phyloP scores from a whole-genome alignment of 2,113 vertebrate species.

The Ploceus nigricollis region DNA sequence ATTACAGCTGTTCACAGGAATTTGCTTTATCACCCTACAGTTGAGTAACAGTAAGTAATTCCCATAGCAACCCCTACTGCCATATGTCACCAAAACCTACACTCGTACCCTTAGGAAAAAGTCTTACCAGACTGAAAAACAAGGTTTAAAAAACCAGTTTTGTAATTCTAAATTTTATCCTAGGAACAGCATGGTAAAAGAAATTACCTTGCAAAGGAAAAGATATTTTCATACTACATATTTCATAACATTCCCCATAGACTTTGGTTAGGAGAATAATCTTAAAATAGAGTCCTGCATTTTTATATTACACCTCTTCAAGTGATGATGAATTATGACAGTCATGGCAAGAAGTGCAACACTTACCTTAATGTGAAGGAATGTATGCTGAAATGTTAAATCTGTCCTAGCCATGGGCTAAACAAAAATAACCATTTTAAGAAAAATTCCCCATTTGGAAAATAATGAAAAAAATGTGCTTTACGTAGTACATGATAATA shows the following conservation, averaged over 20 bases:
- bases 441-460: neutral
- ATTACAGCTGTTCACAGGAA: constrained; percentile 6
- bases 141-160: neutral
- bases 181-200: neutral
- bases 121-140: neutral
- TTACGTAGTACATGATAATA: neutral
- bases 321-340: neutral
- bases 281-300: neutral
- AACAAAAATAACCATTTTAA: neutral
- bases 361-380: neutral
- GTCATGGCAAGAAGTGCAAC: neutral
- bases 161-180: constrained; percentile 17
- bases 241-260: neutral
- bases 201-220: neutral
- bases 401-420: neutral
- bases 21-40: constrained; percentile 29
- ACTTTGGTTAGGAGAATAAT: neutral
- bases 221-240: neutral
- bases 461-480: neutral
- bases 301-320: neutral
- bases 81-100: constrained; percentile 42
- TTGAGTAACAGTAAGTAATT: constrained; percentile 38
- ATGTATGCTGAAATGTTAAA: neutral
- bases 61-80: constrained; percentile 21
- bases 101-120: neutral